Evolutionary conservation across 2,797 vertebrate species (phyloP).

Genomic region (Coracias cyanogaster): DNA sequence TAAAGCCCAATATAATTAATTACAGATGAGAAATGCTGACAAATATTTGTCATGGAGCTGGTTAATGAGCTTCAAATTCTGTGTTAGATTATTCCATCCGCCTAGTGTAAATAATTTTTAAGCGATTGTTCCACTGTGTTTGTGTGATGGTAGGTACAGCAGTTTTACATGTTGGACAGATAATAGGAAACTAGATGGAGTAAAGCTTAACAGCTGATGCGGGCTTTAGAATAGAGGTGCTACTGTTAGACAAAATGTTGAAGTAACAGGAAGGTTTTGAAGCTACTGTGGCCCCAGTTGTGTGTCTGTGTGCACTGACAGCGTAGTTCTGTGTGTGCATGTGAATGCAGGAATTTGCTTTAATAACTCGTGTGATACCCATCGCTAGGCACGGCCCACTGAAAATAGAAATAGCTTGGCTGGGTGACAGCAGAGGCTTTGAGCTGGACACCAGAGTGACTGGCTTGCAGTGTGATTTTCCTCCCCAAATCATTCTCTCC

Average conservation of each 20-base stretch:
- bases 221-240: background rate
- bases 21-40: conserved; percentile 68
- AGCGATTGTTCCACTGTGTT: conserved; percentile 40
- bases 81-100: conserved; percentile 54
- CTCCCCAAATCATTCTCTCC: background rate
- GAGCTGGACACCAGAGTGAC: conserved; percentile 9
- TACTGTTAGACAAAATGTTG: background rate
- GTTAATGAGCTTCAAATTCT: conserved; percentile 61
- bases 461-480: background rate
- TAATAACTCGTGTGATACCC: conserved; percentile 34
- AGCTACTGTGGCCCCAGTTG: background rate
- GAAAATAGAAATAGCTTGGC: conserved; percentile 50
- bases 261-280: background rate
- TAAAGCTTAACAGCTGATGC: background rate
- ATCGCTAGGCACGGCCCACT: conserved; percentile 18
- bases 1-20: conserved; percentile 63
- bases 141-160: conserved; percentile 38
- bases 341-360: conserved; percentile 53
- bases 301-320: background rate
- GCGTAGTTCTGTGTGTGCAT: background rate
- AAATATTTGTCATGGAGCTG: conserved; percentile 57
- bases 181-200: background rate
- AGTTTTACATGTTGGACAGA: background rate
- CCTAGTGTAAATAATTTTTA: conserved; percentile 67
- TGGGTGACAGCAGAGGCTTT: conserved; percentile 28